These are phyloP conservation scores for Carcina quercana DNA, from an alignment of 2,888 invertebrate genomes.

Conservation along the genomic window DNA sequence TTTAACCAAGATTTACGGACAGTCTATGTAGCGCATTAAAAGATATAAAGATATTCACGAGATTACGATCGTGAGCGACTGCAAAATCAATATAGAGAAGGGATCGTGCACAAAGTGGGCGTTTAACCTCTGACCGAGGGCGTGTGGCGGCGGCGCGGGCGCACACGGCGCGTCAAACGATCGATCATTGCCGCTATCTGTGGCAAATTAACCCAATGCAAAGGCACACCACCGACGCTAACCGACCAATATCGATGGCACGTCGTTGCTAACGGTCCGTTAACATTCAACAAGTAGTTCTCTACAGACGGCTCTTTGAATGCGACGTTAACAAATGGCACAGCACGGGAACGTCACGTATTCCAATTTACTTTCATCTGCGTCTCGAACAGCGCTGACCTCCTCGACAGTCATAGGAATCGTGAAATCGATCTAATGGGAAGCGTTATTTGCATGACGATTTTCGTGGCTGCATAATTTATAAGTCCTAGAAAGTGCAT, in stretches of 20 bases:
- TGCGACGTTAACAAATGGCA: slow-evolving; percentile 60
- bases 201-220: slow-evolving; percentile 60
- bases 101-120: slow-evolving; percentile 66
- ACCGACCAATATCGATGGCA: slow-evolving; percentile 31
- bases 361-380: slow-evolving; percentile 59
- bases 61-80: slow-evolving; percentile 54
- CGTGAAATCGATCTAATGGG: slow-evolving; percentile 44
- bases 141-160: slow-evolving; percentile 43
- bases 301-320: slow-evolving; percentile 29
- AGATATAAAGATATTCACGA: slow-evolving; percentile 35
- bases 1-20: slow-evolving; percentile 21
- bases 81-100: slow-evolving; percentile 63
- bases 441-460: slow-evolving; percentile 42
- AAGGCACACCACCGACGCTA: slow-evolving; percentile 44
- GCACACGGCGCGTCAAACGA: slow-evolving; percentile 55
- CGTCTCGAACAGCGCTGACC: slow-evolving; percentile 44
- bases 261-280: slow-evolving; percentile 11
- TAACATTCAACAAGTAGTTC: slow-evolving; percentile 19
- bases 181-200: slow-evolving; percentile 61
- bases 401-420: slow-evolving; percentile 33
- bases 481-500: slow-evolving; percentile 6
- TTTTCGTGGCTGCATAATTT: slow-evolving; percentile 17
- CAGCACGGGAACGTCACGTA: slow-evolving; percentile 47
- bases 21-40: slow-evolving; percentile 23
- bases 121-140: slow-evolving; percentile 64